Evolutionary conservation across 2,888 invertebrate genomes (phyloP), one percentile per base, ranked within the genome.

Genomic region (Mycalesis mineus): DNA sequence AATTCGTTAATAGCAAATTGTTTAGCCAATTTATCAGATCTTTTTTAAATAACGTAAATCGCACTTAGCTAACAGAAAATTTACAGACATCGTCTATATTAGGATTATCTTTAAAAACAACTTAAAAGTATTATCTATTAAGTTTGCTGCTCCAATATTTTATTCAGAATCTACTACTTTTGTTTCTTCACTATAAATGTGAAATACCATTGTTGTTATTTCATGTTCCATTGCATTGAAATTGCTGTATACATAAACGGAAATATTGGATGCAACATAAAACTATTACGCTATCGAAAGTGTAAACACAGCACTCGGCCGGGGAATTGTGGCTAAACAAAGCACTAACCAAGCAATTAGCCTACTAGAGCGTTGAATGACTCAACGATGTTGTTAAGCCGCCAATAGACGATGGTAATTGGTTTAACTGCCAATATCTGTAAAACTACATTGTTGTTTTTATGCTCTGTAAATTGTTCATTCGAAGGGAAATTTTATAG

Each of bases 311-410:
- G 31, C 31, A 5, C 15, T 41, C 42, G 14, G 17, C 51, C 15
- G 11, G 51, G 51, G 42, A 52, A 33, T 51, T 41, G 51, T 42
- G 41, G 51, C 51, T 41, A 60, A 57, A 57, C 54, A 60, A 54
- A 57, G 45, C 57, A 54, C 54, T 47, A 60, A 62, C 59, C 59
- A 55, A 55, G 44, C 58, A 58, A 59, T 57, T 57, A 53, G 47
- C 29, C 36, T 31, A 55, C 47, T 62, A 57, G 47, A 60, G 57
- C 57, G 59, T 58, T 60, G 40, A 52, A 47, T 51, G 45, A 54
- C 45, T 47, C 51, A 53, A 41, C 45, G 15, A 31, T 42, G 54
- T 42, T 39, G 58, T 58, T 54, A 54, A 58, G 54, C 58, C 49
- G 55, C 37, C 58, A 58, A 58, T 55, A 45, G 45, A 45, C 49